These are phyloP conservation scores for Suncus etruscus DNA, from an alignment of 2,113 vertebrate genomes.

Conservation along the genomic window DNA sequence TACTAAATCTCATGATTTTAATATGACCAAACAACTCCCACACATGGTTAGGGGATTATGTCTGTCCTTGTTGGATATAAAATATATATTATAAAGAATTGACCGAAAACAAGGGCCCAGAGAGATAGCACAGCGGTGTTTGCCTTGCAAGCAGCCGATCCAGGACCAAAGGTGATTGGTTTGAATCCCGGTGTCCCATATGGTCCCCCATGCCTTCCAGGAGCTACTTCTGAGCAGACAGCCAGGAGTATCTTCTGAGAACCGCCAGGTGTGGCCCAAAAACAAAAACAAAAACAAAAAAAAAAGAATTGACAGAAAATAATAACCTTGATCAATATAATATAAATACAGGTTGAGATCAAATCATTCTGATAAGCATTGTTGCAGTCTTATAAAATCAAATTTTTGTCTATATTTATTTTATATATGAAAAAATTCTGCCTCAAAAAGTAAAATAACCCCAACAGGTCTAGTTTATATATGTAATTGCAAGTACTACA, in stretches of 20 bases:
- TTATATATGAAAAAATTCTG: constrained; percentile 11
- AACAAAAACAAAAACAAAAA: too few species aligned
- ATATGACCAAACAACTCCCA: constrained; percentile 3
- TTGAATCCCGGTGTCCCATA: too few species aligned
- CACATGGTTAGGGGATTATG: neutral
- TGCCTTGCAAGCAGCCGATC: too few species aligned
- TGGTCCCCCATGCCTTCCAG: too few species aligned
- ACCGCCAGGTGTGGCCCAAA: too few species aligned
- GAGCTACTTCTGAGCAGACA: too few species aligned
- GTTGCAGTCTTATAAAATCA: constrained; percentile 37
- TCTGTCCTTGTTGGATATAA: constrained; percentile 37
- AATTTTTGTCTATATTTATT: constrained; percentile 45
- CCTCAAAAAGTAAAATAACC: constrained; percentile 43
- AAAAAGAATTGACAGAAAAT: constrained; percentile 23
- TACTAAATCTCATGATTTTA: constrained; percentile 32
- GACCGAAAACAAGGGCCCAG: constrained; percentile 2
- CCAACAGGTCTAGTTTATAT: neutral
- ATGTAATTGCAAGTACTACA: neutral
- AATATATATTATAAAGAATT: constrained; percentile 42
- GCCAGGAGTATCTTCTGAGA: too few species aligned
- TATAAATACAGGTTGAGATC: constrained; percentile 55
- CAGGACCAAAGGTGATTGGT: too few species aligned
- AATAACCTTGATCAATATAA: constrained; percentile 56
- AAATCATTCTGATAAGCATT: constrained; percentile 18
- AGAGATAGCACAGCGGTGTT: too few species aligned